These are phyloP conservation scores for Cinclus cinclus DNA, from an alignment of 2,113 vertebrate species.

Conservation along the genomic window DNA sequence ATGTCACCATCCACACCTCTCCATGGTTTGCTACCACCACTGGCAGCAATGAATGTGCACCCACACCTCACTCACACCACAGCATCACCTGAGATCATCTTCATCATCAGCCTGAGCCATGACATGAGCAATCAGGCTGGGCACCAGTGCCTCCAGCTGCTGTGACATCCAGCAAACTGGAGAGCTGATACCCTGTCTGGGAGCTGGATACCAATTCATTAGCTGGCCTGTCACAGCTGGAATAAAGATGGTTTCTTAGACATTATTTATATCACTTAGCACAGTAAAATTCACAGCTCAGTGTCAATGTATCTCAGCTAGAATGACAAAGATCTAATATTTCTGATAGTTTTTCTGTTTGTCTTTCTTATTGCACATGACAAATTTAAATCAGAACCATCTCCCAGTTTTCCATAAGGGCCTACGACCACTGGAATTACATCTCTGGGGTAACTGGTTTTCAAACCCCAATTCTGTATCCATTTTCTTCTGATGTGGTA, in stretches of 20 bases:
- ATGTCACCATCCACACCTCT: neutral
- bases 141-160: neutral
- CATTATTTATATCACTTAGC: neutral
- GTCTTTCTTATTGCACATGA: neutral
- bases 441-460: neutral
- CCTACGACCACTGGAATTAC: neutral
- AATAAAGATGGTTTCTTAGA: neutral
- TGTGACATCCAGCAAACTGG: neutral
- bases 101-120: neutral
- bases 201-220: neutral
- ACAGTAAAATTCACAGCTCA: neutral
- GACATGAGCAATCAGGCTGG: neutral
- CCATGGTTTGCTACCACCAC: neutral
- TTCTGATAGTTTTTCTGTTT: neutral
- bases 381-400: neutral
- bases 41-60: fast-evolving
- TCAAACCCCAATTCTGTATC: neutral
- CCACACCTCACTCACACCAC: neutral
- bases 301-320: neutral
- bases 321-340: neutral
- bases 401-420: neutral
- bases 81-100: neutral
- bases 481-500: neutral
- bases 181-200: neutral
- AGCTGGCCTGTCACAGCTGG: neutral